Conservation (phyloP, 2,888 invertebrate genomes). For the Parnassius apollo region DNA sequence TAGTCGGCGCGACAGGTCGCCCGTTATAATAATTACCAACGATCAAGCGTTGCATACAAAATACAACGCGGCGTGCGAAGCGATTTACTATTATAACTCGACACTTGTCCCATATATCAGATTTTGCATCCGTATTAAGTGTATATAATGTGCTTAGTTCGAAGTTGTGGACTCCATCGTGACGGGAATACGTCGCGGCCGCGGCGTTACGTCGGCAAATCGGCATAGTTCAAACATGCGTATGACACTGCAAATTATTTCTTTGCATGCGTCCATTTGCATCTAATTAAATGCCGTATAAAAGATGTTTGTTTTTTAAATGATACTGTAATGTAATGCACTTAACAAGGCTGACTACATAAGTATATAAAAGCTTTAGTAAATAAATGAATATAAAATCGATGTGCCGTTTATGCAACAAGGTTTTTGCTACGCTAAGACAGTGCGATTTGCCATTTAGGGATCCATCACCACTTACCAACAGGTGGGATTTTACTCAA, state of each 20-base stretch:
- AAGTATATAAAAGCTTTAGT: too few species aligned
- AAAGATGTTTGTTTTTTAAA: neutral
- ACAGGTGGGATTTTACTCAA: too few species aligned
- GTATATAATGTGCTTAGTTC: conserved; percentile 47
- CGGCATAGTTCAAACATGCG: conserved; percentile 2
- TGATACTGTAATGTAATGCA: neutral
- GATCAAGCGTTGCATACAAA: conserved; percentile 65
- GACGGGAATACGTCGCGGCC: conserved; percentile 5
- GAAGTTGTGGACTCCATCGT: conserved; percentile 30
- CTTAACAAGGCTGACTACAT: too few species aligned
- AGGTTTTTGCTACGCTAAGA: too few species aligned
- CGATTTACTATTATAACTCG: conserved; percentile 45
- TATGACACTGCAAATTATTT: conserved; percentile 2
- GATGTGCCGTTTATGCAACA: too few species aligned
- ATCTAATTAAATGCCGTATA: neutral
- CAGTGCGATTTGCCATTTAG: too few species aligned
- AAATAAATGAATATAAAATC: too few species aligned
- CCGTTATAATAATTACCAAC: conserved; percentile 57
- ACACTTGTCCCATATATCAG: conserved; percentile 46
- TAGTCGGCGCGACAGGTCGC: conserved; percentile 62
- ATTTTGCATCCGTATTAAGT: conserved; percentile 52
- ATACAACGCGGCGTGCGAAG: conserved; percentile 50
- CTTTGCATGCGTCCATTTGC: neutral
- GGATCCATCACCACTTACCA: too few species aligned
- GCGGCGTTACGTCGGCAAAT: conserved; percentile 2